Conservation (phyloP, 2,797 vertebrate genomes). For the Florisuga fusca region DNA sequence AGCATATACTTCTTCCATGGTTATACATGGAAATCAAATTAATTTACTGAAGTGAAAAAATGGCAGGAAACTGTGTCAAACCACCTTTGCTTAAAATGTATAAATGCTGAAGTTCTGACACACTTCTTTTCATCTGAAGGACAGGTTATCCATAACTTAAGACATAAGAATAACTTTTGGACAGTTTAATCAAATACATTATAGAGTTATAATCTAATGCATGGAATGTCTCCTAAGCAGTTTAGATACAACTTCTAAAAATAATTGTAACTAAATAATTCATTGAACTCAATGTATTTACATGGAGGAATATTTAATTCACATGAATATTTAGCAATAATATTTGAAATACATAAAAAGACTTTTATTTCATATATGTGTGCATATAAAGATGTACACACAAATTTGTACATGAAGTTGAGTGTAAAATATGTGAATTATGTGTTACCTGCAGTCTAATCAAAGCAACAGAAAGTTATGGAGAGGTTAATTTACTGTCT, state of each 20-base stretch:
- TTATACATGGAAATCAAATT: neutral
- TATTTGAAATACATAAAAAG: neutral
- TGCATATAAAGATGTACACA: rapidly evolving
- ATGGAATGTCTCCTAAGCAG: neutral
- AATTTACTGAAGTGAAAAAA: constrained; percentile 36
- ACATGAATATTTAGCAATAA: neutral
- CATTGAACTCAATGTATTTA: neutral
- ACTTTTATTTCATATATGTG: neutral
- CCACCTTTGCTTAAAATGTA: neutral
- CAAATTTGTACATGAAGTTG: neutral
- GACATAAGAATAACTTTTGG: neutral
- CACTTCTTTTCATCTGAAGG: neutral
- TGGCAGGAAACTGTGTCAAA: constrained; percentile 22
- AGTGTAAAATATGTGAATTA: neutral
- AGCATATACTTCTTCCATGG: neutral
- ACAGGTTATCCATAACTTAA: neutral
- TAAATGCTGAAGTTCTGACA: neutral
- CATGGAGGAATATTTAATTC: neutral
- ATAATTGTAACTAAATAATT: neutral
- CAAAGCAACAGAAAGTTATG: neutral
- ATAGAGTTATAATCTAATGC: neutral
- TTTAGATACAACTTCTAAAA: neutral
- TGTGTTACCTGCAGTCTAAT: neutral
- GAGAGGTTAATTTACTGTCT: neutral
- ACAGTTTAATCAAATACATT: neutral